These are phyloP conservation scores for Eunapius fragilis DNA, from an alignment of 37 sponge, comb jelly and placozoan genomes.

Conservation along the genomic window DNA sequence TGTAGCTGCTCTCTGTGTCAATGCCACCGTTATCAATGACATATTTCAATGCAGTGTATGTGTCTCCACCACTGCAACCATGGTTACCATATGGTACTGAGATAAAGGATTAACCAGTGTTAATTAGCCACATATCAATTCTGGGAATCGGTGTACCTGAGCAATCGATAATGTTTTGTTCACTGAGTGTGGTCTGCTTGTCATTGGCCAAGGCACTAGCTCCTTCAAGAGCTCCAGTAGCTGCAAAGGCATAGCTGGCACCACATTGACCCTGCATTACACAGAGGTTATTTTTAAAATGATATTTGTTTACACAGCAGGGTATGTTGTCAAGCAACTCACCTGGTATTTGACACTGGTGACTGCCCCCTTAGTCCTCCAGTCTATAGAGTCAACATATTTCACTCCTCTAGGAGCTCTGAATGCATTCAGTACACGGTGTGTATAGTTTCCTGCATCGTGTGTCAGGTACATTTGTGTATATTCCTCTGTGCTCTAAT, in stretches of 20 bases:
- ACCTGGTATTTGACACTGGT: slow-evolving; percentile 81
- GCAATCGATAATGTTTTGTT: slow-evolving; percentile 92
- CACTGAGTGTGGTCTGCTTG: slow-evolving; percentile 70
- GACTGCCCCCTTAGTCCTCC: slow-evolving; percentile 80
- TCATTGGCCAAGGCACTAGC: slow-evolving; percentile 59
- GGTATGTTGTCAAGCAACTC: background rate
- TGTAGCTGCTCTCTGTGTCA: slow-evolving; percentile 82
- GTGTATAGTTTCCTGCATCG: background rate
- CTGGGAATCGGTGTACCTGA: slow-evolving; percentile 16
- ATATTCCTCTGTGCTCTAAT: background rate
- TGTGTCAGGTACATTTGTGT: background rate
- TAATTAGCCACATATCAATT: too few species aligned
- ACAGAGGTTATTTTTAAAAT: background rate
- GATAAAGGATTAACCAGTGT: background rate
- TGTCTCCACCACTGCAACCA: slow-evolving; percentile 79
- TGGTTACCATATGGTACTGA: slow-evolving; percentile 75
- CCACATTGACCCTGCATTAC: slow-evolving; percentile 75
- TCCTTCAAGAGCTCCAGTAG: slow-evolving; percentile 86
- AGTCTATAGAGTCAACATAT: slow-evolving; percentile 70
- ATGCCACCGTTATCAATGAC: slow-evolving; percentile 75
- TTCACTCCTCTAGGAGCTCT: background rate
- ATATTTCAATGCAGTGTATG: slow-evolving; percentile 72
- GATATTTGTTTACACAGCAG: too few species aligned
- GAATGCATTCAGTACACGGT: background rate
- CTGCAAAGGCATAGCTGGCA: slow-evolving; percentile 87